Evolutionary conservation across 1,140 invertebrate species (phyloP).

Genomic region (Drosophila mojavensis): DNA sequence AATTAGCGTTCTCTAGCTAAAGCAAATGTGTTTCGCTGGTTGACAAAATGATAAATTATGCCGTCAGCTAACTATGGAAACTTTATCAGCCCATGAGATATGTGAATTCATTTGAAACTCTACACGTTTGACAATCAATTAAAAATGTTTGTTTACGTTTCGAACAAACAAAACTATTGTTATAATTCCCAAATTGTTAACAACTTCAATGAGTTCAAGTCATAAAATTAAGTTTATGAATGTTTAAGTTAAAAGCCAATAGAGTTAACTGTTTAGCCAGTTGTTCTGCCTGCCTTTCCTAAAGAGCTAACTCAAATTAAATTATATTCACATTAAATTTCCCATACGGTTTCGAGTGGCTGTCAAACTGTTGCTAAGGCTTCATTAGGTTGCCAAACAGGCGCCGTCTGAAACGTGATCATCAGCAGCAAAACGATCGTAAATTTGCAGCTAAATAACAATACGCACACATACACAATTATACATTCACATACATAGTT

Average conservation of each 20-base stretch:
- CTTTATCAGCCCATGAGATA: no score
- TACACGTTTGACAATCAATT: no score
- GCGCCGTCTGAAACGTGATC: constrained; percentile 32
- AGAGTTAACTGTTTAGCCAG: background rate
- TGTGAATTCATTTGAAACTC: no score
- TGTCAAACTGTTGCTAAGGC: constrained; percentile 13
- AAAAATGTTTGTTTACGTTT: no score
- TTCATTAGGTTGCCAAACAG: constrained; percentile 39
- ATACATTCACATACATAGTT: constrained; percentile 6
- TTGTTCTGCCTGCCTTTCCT: background rate
- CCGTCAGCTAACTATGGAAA: no score
- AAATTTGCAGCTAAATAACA: constrained; percentile 30
- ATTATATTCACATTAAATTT: no score
- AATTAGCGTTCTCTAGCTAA: background rate
- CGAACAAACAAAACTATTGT: no score
- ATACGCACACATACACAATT: background rate
- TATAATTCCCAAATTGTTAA: no score
- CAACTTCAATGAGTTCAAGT: no score
- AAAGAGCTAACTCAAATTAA: no score
- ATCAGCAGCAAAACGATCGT: constrained; percentile 24
- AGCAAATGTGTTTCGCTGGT: background rate
- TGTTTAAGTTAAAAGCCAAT: background rate
- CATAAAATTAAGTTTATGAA: no score
- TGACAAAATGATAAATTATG: no score
- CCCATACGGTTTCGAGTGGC: background rate